Evolutionary conservation across 1,140 invertebrate species (phyloP), one percentile per base, ranked within the genome.

Genomic region (Drosophila neocordata): DNA sequence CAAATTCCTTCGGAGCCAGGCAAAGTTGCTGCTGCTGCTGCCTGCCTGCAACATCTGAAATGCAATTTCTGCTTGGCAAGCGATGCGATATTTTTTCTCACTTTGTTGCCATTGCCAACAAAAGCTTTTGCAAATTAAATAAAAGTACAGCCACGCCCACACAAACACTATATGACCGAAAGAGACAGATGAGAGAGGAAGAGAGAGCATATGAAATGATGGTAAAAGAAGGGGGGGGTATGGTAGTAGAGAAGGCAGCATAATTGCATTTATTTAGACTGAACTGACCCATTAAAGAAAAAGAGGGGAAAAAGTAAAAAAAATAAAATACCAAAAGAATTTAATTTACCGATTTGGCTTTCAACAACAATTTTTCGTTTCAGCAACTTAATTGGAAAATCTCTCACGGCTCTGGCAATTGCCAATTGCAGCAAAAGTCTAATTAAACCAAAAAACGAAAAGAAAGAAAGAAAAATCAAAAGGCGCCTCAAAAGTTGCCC

Each of bases 341-440:
- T 51, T 31, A 56, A 60, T 56, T 35, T 58, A 48, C 22, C 12
- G n/a, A 37, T 61, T 61, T 11, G 34, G 58, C 41, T 57, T 69
- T 73, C 55, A 72, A 35, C 34, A 22, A 41, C 41, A 41, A 55
- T 24, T 53, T 35, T 62, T 44, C 35, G 34, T 73, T 44, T 52
- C 15, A 62, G 72, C 64, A 66, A 87, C 65, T 85, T 85, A 85
- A 85, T 85, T 85, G 82, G 82, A 87, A 87, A 85, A 75, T 78
- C 78, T 85, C 82, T 87, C 82, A 85, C 82, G 82, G 68, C 52
- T 44, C 41, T 57, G 56, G 63, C 65, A 85, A 72, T 77, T 74
- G 72, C 53, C 67, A 73, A 78, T 59, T 77, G 80, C 72, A 34
- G 65, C 65, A 73, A 73, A 31, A 73, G 67, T 77, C 78, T 82